These are phyloP conservation scores for Denticeps clupeoides DNA, from an alignment of 2,797 vertebrate genomes.

Conservation along the genomic window DNA sequence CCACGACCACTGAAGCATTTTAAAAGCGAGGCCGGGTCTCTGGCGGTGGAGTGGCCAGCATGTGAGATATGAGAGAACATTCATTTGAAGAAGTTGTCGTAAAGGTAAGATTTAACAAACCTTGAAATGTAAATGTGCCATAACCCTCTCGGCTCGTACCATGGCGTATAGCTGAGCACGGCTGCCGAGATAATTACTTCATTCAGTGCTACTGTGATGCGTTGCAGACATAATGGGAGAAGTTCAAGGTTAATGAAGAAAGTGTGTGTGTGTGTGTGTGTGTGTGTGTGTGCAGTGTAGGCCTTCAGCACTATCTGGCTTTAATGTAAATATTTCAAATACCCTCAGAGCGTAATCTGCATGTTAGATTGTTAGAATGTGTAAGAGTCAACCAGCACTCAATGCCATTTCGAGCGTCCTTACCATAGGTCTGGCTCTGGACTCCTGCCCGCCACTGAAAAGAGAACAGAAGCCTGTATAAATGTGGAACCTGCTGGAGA, in stretches of 20 bases:
- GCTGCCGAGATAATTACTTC: neutral
- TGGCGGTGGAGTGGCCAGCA: neutral
- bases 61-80: neutral
- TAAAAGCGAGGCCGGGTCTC: constrained; percentile 3
- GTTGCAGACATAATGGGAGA: neutral
- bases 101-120: constrained; percentile 17
- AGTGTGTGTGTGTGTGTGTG: constrained; percentile 9
- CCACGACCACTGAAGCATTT: too few relatives aligned
- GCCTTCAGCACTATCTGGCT: too few relatives aligned
- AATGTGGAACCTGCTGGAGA: constrained; percentile 28
- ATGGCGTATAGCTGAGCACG: constrained; percentile 2
- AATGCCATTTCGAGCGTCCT: too few relatives aligned
- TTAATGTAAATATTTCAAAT: too few relatives aligned
- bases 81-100: constrained; percentile 12
- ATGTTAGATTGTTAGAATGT: too few relatives aligned
- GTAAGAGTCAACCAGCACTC: too few relatives aligned
- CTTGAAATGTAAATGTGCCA: constrained; percentile 12
- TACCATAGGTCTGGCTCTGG: too few relatives aligned
- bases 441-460: too few relatives aligned
- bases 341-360: too few relatives aligned
- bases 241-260: constrained; percentile 8
- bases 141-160: neutral
- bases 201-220: neutral
- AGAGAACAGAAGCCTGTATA: too few relatives aligned
- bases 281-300: neutral